These are phyloP conservation scores for Tetranychus truncatus DNA, from an alignment of 2,888 invertebrate genomes.

Conservation along the genomic window DNA sequence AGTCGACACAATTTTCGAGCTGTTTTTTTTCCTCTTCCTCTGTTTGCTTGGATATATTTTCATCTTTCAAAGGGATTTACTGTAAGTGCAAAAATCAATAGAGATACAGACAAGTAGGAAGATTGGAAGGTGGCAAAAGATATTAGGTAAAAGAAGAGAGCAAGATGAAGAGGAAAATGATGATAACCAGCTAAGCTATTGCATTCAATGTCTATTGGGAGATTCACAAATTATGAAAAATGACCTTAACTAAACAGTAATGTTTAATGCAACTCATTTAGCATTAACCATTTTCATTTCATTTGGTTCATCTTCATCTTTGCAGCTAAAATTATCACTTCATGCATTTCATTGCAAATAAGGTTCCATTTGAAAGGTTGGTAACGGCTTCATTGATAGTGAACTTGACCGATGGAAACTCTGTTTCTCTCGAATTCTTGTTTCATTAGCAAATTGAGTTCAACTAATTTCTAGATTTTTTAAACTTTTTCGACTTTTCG, in stretches of 20 bases:
- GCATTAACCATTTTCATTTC: no score
- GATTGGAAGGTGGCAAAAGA: not conserved
- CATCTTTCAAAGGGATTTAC: constrained; percentile 8
- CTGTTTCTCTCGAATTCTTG: no score
- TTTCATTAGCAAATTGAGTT: no score
- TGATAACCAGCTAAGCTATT: not conserved
- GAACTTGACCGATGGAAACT: no score
- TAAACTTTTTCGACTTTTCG: no score
- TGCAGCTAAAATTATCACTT: no score
- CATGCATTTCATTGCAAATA: no score
- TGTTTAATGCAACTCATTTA: no score
- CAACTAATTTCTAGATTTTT: no score
- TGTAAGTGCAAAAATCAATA: constrained; percentile 18
- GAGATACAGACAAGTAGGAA: not conserved
- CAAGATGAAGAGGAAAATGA: constrained; percentile 11
- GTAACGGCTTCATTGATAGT: no score
- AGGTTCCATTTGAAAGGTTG: no score
- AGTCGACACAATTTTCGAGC: not conserved
- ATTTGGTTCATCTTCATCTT: no score
- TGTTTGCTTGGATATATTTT: not conserved
- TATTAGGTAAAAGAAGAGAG: constrained; percentile 8
- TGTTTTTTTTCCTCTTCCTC: not conserved
- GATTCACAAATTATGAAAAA: constrained; percentile 21
- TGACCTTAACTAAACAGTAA: constrained; percentile 11
- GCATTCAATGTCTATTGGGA: constrained; percentile 14